Evolutionary conservation across 1,140 invertebrate genomes (phyloP), one percentile per base, ranked within the genome.

Genomic region (Trissolcus basalis): DNA sequence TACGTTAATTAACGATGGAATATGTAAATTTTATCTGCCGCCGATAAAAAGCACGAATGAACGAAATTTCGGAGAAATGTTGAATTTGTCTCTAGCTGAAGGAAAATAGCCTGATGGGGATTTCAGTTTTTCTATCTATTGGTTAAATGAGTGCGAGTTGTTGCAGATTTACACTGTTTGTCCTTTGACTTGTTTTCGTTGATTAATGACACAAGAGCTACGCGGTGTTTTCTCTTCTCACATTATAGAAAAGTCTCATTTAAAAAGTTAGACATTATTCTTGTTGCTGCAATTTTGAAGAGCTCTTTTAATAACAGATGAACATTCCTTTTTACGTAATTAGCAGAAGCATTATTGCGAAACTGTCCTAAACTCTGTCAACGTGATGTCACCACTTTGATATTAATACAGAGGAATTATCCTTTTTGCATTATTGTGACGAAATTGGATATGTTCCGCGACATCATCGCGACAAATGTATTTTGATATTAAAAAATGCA

Each of bases 1-100:
- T 51, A 61, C 36, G 59, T 53, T 48, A 13, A 44, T 44, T 33
- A 14, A 16, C 19, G 19, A 27, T 27, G 19, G 19, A 27, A 27
- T 27, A 27, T 27, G 19, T 27, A 27, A 27, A 27, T 27, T 27
- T 27, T 6, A 27, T 1, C 1, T 3, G 19, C 19, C 19, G 6
- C 19, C 1, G 6, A 6, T 27, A 27, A 27, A 27, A 27, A 27
- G 19, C 19, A 27, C 19, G 19, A 27, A 1, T 6, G 19, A 27
- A 27, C 19, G 19, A 27, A 27, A 27, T 27, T 27, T 27, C 19
- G 2, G 19, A 6, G 2, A 27, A 27, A 27, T 27, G 19, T 27
- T 27, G 6, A 27, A 6, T 27, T 27, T 27, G 2, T 1, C 6
- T 6, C 19, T 27, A 1, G 1, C 19, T 27, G 19, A 27, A 6